phyloP scores from a whole-genome alignment of 2,888 invertebrate species.

The Iselma pallidipennis region DNA sequence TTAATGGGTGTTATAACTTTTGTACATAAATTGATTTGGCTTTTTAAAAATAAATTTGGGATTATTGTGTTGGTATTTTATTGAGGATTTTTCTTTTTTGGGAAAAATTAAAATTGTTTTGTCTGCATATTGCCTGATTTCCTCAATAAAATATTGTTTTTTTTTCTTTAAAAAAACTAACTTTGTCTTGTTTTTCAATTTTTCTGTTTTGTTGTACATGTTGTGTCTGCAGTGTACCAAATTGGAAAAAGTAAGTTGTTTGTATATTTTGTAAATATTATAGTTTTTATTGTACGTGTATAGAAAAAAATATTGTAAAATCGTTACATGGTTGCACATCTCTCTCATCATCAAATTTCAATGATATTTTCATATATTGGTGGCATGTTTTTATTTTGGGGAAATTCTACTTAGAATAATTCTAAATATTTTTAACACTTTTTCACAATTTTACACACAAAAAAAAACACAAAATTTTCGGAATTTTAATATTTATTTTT shows the following conservation, averaged over 20 bases:
- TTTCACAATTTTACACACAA: neutral
- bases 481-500: neutral
- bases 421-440: conserved; percentile 1
- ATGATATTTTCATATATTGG: neutral
- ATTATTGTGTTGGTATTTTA: conserved; percentile 10
- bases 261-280: conserved; percentile 29
- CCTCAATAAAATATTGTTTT: conserved; percentile 19
- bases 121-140: conserved; percentile 7
- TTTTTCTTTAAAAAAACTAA: conserved; percentile 23
- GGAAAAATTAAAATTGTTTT: neutral
- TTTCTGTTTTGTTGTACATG: conserved; percentile 42
- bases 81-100: neutral
- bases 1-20: conserved; percentile 6
- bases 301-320: no score
- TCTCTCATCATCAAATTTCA: conserved; percentile 3
- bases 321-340: neutral
- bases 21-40: conserved; percentile 14
- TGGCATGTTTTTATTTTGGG: conserved; percentile 15
- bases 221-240: conserved; percentile 49
- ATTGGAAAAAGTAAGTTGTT: conserved; percentile 56
- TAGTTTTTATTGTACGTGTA: conserved; percentile 12
- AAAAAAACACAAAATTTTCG: neutral
- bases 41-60: neutral
- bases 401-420: neutral
- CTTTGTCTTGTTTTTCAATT: conserved; percentile 31